Evolutionary conservation across 2,113 vertebrate genomes (phyloP).

Genomic region (Ammospiza caudacuta): DNA sequence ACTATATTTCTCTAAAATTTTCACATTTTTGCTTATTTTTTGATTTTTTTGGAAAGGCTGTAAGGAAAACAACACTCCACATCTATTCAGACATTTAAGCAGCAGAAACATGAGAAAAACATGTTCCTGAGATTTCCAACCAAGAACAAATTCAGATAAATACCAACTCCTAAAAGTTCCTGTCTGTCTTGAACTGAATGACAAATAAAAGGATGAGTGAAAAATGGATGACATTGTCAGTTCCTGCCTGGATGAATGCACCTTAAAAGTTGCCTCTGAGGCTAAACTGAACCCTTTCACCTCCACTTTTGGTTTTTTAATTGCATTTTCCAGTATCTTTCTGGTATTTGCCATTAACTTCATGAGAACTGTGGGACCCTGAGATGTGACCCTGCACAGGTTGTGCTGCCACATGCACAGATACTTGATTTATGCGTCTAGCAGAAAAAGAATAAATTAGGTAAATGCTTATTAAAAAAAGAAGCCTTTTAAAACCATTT

Average conservation of each 20-base stretch:
- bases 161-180: background rate
- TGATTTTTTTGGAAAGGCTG: background rate
- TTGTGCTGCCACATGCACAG: background rate
- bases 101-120: background rate
- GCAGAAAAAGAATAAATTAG: background rate
- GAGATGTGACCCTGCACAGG: background rate
- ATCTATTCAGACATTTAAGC: background rate
- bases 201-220: background rate
- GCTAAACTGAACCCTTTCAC: background rate
- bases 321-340: background rate
- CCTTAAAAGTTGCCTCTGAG: background rate
- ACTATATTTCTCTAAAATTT: background rate
- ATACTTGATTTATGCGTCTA: background rate
- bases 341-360: background rate
- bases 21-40: background rate
- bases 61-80: background rate
- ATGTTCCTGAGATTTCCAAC: background rate
- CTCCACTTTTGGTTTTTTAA: background rate
- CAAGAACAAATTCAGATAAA: background rate
- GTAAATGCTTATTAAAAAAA: background rate
- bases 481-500: background rate
- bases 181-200: background rate
- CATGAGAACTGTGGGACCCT: fast-evolving
- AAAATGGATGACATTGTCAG: background rate
- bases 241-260: background rate